phyloP scores from a whole-genome alignment of 2,113 vertebrate genomes.

The Girardinichthys multiradiatus region DNA sequence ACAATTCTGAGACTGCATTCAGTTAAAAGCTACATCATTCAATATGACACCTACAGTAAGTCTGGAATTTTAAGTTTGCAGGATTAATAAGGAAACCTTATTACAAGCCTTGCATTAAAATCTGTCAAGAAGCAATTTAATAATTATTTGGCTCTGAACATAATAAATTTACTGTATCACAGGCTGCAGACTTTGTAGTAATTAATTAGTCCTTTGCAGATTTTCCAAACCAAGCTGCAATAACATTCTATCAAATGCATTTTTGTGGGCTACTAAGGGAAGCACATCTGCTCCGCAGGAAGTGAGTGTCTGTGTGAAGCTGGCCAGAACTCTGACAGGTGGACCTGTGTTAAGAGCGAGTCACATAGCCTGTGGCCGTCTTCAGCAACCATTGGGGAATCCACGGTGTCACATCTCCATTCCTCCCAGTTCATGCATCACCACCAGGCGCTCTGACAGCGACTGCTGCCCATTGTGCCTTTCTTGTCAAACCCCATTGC shows the following conservation, averaged over 20 bases:
- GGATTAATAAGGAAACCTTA: neutral
- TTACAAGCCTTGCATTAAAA: neutral
- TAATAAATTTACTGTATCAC: neutral
- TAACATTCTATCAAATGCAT: conserved; percentile 6
- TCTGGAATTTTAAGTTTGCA: neutral
- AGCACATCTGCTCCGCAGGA: conserved; percentile 17
- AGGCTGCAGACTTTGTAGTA: neutral
- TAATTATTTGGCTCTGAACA: neutral
- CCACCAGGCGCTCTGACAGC: conserved; percentile 77
- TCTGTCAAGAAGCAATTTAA: neutral
- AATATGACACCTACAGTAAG: neutral
- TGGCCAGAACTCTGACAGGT: conserved; percentile 54
- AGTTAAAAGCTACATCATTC: neutral
- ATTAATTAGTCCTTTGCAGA: neutral
- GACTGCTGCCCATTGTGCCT: conserved; percentile 57
- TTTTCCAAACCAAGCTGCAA: neutral
- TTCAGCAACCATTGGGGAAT: conserved; percentile 33
- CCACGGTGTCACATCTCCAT: conserved; percentile 39
- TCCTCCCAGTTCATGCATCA: conserved; percentile 73
- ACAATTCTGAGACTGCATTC: neutral
- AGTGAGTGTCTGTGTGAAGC: conserved; percentile 27
- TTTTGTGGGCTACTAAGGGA: conserved; percentile 13
- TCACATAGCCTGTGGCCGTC: conserved; percentile 31
- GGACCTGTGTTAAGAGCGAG: conserved; percentile 24
- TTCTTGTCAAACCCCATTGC: conserved; percentile 68